Conservation (phyloP, 2,113 vertebrate species). For the Xiphorhynchus elegans region DNA sequence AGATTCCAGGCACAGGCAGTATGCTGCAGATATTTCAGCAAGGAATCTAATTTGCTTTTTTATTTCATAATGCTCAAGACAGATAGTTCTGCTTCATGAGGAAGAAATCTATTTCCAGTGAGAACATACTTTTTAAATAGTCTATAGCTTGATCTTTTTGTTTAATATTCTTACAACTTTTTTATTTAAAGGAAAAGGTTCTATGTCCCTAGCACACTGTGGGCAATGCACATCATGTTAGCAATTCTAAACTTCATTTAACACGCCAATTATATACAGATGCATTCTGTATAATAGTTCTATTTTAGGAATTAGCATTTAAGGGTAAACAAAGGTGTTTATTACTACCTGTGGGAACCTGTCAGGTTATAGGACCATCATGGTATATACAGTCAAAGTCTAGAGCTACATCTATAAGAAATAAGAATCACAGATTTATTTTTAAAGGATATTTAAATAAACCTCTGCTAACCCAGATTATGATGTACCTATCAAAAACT, state of each 20-base stretch:
- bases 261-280: background rate
- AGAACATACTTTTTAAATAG: background rate
- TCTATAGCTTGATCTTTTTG: background rate
- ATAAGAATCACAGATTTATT: background rate
- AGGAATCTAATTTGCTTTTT: background rate
- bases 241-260: background rate
- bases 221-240: background rate
- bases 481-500: background rate
- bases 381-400: background rate
- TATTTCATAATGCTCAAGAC: background rate
- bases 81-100: background rate
- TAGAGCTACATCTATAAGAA: background rate
- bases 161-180: background rate
- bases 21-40: background rate
- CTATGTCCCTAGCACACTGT: background rate
- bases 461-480: background rate
- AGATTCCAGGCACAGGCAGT: background rate
- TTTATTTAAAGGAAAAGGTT: background rate
- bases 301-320: background rate
- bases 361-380: background rate
- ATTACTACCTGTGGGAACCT: background rate
- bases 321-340: background rate
- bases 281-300: background rate
- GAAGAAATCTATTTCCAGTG: background rate
- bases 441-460: background rate